Conservation (phyloP, 2,113 vertebrate species). For the Crotalus helleri region DNA sequence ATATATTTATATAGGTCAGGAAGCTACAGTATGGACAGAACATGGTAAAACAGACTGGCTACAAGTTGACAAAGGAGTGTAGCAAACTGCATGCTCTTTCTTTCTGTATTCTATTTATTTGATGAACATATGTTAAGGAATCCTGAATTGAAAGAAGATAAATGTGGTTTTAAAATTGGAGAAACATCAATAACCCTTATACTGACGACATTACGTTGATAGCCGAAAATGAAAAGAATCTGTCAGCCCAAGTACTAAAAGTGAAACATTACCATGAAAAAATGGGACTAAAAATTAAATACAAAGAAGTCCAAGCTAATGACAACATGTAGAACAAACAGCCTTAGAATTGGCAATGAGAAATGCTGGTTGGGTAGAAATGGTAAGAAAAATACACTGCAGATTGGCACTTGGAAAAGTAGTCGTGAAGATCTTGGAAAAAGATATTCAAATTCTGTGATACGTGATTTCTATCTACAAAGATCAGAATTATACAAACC, state of each 20-base stretch:
- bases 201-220: not conserved
- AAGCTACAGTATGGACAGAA: not conserved
- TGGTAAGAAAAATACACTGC: too few species aligned
- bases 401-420: too few species aligned
- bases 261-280: not conserved
- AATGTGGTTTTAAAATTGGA: not conserved
- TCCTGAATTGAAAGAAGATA: not conserved
- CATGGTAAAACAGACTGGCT: not conserved
- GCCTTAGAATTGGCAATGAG: too few species aligned
- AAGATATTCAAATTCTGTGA: too few species aligned
- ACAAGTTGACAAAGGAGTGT: not conserved
- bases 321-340: too few species aligned
- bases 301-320: too few species aligned
- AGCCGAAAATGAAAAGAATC: not conserved
- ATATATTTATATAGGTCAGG: not conserved
- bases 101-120: not conserved
- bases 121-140: not conserved
- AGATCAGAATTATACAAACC: too few species aligned
- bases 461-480: too few species aligned
- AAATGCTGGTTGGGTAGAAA: too few species aligned
- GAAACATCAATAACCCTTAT: not conserved
- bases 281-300: too few species aligned
- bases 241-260: not conserved
- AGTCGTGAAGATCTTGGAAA: too few species aligned
- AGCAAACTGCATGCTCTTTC: not conserved